Evolutionary conservation across 2,797 vertebrate genomes (phyloP).

Genomic region (Pteronotus mesoamericanus): DNA sequence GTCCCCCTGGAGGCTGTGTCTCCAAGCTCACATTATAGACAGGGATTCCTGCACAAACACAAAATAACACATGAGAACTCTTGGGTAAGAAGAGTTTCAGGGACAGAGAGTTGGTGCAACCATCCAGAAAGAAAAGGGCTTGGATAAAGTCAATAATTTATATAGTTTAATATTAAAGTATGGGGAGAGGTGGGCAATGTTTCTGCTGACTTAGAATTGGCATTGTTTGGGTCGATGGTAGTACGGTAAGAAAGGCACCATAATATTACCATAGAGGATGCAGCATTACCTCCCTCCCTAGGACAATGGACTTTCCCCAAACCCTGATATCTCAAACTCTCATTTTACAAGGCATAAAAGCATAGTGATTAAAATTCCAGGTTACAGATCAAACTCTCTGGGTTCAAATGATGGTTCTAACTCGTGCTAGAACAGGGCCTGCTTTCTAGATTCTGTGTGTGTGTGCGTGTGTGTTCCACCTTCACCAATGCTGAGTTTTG

Average conservation of each 20-base stretch:
- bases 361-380: no score
- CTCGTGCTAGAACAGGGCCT: neutral
- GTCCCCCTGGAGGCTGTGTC: slow-evolving; percentile 24
- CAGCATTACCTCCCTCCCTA: neutral
- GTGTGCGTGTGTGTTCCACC: neutral
- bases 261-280: neutral
- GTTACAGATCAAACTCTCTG: neutral
- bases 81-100: neutral
- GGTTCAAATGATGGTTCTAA: neutral
- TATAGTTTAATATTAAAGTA: neutral
- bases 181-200: fast-evolving
- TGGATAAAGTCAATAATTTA: neutral
- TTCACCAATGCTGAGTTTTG: neutral
- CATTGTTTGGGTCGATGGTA: neutral
- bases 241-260: neutral
- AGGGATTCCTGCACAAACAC: slow-evolving; percentile 10
- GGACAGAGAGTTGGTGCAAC: no score
- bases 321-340: neutral
- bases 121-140: neutral
- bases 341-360: neutral
- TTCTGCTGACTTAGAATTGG: neutral
- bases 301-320: neutral
- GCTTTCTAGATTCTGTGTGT: no score
- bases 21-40: slow-evolving; percentile 57
- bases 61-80: neutral